phyloP scores from a whole-genome alignment of 1,140 invertebrate genomes.

The Tribolium castaneum region DNA sequence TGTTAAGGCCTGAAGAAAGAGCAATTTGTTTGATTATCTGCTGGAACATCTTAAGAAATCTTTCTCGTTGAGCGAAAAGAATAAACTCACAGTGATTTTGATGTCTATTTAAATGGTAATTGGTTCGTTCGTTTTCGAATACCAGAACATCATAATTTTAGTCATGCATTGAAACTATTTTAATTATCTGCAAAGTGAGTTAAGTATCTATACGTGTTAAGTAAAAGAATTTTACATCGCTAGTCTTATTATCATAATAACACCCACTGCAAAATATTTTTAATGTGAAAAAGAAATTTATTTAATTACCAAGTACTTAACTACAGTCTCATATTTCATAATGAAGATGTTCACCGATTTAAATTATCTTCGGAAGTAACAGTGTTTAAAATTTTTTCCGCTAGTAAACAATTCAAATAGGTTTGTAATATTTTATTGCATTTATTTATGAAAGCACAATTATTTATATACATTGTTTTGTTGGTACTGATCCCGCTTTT shows the following conservation, averaged over 20 bases:
- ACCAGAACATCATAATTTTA: not conserved
- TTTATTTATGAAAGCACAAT: too few relatives aligned
- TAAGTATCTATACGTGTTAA: not conserved
- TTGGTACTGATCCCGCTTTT: not conserved
- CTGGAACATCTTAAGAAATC: not conserved
- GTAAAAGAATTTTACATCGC: not conserved
- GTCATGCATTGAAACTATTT: not conserved
- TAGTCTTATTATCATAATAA: not conserved
- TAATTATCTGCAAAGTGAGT: not conserved
- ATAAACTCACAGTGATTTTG: not conserved
- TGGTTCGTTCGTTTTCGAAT: not conserved
- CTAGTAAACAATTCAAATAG: too few relatives aligned
- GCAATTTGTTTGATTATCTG: conserved; percentile 6
- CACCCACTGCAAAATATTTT: not conserved
- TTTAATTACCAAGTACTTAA: too few relatives aligned
- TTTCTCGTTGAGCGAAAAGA: not conserved
- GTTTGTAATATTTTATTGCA: too few relatives aligned
- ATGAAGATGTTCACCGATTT: too few relatives aligned
- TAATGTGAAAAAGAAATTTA: too few relatives aligned
- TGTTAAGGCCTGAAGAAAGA: not conserved
- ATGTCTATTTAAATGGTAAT: not conserved
- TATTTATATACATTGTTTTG: too few relatives aligned
- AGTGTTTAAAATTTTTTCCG: too few relatives aligned
- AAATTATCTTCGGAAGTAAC: too few relatives aligned
- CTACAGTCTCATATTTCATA: too few relatives aligned